phyloP scores from a whole-genome alignment of 2,888 invertebrate species.

The Melipona bicolor region DNA sequence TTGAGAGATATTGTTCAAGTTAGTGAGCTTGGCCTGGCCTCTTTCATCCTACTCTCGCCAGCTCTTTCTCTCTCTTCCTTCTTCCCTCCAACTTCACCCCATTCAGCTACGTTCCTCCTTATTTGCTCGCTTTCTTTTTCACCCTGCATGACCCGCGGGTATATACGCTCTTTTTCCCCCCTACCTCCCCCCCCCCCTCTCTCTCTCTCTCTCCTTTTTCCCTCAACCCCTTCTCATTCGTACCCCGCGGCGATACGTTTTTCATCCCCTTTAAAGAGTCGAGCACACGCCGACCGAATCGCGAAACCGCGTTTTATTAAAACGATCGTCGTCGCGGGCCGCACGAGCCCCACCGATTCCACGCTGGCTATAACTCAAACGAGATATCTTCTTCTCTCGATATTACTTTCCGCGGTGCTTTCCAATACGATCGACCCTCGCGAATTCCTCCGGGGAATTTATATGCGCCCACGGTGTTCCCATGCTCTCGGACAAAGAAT shows the following conservation, averaged over 20 bases:
- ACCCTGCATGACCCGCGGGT: conserved; percentile 57
- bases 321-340: conserved; percentile 42
- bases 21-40: conserved; percentile 63
- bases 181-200: not conserved
- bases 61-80: conserved; percentile 19
- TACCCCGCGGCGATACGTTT: not conserved
- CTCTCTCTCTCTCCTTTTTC: not conserved
- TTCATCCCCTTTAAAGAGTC: conserved; percentile 46
- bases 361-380: conserved; percentile 38
- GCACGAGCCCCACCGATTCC: conserved; percentile 3
- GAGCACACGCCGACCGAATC: conserved; percentile 14
- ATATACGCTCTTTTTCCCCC: conserved; percentile 43
- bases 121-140: conserved; percentile 59
- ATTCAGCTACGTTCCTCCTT: conserved; percentile 28
- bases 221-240: not conserved
- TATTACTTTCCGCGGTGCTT: conserved; percentile 37
- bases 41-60: conserved; percentile 59
- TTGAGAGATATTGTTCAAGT: conserved; percentile 76
- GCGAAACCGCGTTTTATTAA: conserved; percentile 52
- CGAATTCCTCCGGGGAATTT: conserved; percentile 8
- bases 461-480: conserved; percentile 11
- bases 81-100: conserved; percentile 16
- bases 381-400: conserved; percentile 45
- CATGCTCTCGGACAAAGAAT: conserved; percentile 25
- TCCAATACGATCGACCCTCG: conserved; percentile 33